Percentiles rank a stretch among this genome's conserved stretches.
These are phyloP conservation scores for Parauchenoglanis punctatus DNA, from an alignment of 2,797 vertebrate species.

Conservation along the genomic window DNA sequence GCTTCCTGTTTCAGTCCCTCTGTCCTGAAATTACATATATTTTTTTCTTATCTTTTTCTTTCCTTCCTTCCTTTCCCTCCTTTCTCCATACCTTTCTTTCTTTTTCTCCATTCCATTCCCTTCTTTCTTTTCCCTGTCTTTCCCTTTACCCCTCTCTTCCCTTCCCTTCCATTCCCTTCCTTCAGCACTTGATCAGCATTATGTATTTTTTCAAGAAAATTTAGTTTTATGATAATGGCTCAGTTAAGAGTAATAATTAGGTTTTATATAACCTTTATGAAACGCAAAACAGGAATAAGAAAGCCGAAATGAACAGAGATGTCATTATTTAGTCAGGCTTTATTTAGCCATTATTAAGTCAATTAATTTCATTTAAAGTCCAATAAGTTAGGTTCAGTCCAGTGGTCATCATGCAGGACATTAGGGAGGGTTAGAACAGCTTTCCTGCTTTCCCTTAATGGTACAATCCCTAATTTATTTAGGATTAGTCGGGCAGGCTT, in stretches of 20 bases:
- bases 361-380: not conserved
- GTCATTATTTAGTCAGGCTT: not conserved
- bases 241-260: no score
- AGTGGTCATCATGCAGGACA: slow-evolving; percentile 34
- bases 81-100: no score
- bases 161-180: not conserved
- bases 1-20: not conserved
- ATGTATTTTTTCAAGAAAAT: no score
- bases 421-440: slow-evolving; percentile 65
- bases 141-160: no score
- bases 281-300: not conserved
- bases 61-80: not conserved
- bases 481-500: slow-evolving; percentile 58
- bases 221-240: no score
- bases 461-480: slow-evolving; percentile 58
- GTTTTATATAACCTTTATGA: not conserved
- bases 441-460: slow-evolving; percentile 33
- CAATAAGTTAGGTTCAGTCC: slow-evolving; percentile 5
- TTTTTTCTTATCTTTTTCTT: not conserved
- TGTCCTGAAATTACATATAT: not conserved
- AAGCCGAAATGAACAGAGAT: not conserved
- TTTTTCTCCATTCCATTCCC: no score
- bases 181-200: not conserved
- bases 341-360: not conserved
- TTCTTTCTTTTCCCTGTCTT: no score